Evolutionary conservation across 2,888 invertebrate species (phyloP).

Genomic region (Stenurella melanura): DNA sequence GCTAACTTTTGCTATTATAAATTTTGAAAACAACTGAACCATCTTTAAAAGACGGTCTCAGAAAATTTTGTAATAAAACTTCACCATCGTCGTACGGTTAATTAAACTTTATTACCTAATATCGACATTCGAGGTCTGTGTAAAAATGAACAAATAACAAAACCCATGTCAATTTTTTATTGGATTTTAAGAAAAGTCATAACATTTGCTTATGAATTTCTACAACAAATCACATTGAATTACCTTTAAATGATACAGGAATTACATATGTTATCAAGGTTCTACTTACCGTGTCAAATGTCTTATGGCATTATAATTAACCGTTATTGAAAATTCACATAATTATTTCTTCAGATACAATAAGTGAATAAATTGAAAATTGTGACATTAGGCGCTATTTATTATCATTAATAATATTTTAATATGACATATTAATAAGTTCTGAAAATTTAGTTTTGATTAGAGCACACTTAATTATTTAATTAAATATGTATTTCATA

Average conservation of each 20-base stretch:
- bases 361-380: slow-evolving; percentile 14
- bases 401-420: not conserved
- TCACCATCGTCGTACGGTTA: too few relatives aligned
- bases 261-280: slow-evolving; percentile 31
- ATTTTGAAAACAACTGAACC: too few relatives aligned
- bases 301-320: slow-evolving; percentile 35
- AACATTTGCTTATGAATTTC: not conserved
- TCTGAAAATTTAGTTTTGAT: not conserved
- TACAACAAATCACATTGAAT: not conserved
- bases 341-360: slow-evolving; percentile 1
- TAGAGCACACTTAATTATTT: not conserved
- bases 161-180: too few relatives aligned
- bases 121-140: too few relatives aligned
- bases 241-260: not conserved
- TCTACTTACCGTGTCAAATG: slow-evolving; percentile 34
- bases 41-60: too few relatives aligned
- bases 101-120: too few relatives aligned
- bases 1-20: too few relatives aligned
- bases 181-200: too few relatives aligned
- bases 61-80: too few relatives aligned
- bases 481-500: not conserved
- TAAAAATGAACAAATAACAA: too few relatives aligned
- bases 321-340: slow-evolving; percentile 6
- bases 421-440: not conserved
- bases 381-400: not conserved